A percentile compares a stretch with the other conserved stretches of the same genome.
Conservation (phyloP, 2,888 invertebrate genomes). For the Acronicta aceris region DNA sequence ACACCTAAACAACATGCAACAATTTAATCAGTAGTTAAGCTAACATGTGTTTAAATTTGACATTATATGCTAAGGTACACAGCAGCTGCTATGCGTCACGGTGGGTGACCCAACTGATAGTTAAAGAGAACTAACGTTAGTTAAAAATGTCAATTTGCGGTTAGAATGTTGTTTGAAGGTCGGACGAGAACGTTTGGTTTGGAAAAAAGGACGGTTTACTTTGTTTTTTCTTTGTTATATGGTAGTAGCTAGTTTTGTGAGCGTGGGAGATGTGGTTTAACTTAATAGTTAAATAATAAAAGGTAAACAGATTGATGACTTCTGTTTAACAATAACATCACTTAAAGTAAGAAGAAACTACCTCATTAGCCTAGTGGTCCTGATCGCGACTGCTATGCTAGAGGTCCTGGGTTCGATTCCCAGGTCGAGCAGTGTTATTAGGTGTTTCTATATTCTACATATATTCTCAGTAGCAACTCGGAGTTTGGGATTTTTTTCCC, state of each 20-base stretch:
- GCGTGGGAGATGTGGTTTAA: slow-evolving; percentile 47
- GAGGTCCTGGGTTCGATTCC: too few relatives aligned
- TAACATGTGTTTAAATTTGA: slow-evolving; percentile 61
- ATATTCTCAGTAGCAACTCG: too few relatives aligned
- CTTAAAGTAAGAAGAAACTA: too few relatives aligned
- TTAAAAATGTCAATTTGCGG: slow-evolving; percentile 60
- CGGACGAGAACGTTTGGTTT: slow-evolving; percentile 39
- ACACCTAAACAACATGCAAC: slow-evolving; percentile 20
- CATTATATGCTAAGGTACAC: slow-evolving; percentile 60
- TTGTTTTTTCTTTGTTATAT: slow-evolving; percentile 28
- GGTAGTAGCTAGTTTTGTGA: slow-evolving; percentile 32
- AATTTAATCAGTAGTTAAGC: slow-evolving; percentile 45
- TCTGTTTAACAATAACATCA: background rate
- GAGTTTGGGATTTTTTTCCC: too few relatives aligned
- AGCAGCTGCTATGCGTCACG: slow-evolving; percentile 57
- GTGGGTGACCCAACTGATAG: slow-evolving; percentile 53
- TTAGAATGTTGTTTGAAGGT: slow-evolving; percentile 57
- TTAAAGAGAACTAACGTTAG: slow-evolving; percentile 41
- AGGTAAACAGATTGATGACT: slow-evolving; percentile 14
- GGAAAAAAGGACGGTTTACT: slow-evolving; percentile 34
- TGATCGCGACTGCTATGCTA: too few relatives aligned
- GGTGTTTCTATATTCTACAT: too few relatives aligned
- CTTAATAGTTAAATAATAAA: slow-evolving; percentile 17
- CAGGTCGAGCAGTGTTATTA: too few relatives aligned
- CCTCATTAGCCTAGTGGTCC: too few relatives aligned